A percentile compares a stretch with the other conserved stretches of the same genome.
Evolutionary conservation across 2,113 vertebrate genomes (phyloP).

Genomic region (Heterotilapia buettikoferi): DNA sequence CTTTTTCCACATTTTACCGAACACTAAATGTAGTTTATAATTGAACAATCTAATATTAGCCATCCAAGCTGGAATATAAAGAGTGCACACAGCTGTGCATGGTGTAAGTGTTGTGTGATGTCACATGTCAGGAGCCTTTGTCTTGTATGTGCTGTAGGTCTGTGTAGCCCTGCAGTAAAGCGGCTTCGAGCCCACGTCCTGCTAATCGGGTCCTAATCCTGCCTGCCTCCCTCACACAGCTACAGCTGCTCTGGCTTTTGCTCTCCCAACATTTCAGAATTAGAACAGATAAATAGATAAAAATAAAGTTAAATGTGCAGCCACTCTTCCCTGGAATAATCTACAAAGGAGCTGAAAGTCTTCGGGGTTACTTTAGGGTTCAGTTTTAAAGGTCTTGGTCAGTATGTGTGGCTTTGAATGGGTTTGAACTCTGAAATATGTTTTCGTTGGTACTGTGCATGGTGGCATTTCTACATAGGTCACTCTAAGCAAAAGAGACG

Average conservation of each 20-base stretch:
- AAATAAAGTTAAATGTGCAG: not conserved
- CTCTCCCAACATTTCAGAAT: not conserved
- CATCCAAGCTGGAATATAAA: not conserved
- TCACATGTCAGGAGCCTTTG: not conserved
- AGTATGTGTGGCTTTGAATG: not conserved
- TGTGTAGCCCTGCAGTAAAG: not conserved
- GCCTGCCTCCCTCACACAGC: not conserved
- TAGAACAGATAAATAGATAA: not conserved
- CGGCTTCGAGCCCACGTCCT: not conserved
- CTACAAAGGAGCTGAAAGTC: not conserved
- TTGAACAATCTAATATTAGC: not conserved
- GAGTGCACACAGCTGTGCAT: not conserved
- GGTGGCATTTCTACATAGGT: not conserved
- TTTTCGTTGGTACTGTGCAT: not conserved
- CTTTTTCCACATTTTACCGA: not conserved
- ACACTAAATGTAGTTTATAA: not conserved
- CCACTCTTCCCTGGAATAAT: not conserved
- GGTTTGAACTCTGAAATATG: fast-evolving
- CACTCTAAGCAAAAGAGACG: fast-evolving
- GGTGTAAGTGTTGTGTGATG: not conserved
- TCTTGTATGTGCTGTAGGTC: not conserved
- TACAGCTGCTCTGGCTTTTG: not conserved
- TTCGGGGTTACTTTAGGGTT: not conserved
- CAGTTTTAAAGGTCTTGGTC: not conserved
- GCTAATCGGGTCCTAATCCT: not conserved